A percentile compares a stretch with the other conserved stretches of the same genome.
Conservation (phyloP, 1,140 invertebrate genomes). For the Orius insidiosus region DNA sequence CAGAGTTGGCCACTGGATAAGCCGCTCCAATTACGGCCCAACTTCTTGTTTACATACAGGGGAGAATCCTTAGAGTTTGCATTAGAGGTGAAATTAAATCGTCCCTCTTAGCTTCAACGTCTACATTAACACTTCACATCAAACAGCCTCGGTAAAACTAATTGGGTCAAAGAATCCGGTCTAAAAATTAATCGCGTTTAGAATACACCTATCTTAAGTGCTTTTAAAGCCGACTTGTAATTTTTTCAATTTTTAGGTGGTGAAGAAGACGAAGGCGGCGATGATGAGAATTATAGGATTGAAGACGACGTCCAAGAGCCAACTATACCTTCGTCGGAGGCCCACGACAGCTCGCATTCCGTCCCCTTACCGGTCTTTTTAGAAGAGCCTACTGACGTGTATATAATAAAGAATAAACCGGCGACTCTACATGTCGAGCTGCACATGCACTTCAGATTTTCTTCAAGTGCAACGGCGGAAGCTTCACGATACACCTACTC, state of each 20-base stretch:
- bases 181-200: too few relatives aligned
- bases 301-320: conserved; percentile 21
- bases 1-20: too few relatives aligned
- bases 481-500: conserved; percentile 46
- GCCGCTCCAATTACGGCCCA: too few relatives aligned
- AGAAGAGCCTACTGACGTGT: conserved; percentile 65
- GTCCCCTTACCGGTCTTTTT: conserved; percentile 61
- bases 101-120: too few relatives aligned
- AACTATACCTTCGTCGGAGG: conserved; percentile 18
- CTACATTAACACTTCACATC: too few relatives aligned
- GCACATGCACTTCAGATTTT: conserved; percentile 64
- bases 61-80: too few relatives aligned
- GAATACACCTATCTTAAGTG: too few relatives aligned
- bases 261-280: conserved; percentile 12
- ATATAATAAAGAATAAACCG: conserved; percentile 75
- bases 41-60: too few relatives aligned
- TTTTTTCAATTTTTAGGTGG: neutral
- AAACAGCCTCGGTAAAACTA: too few relatives aligned
- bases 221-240: too few relatives aligned
- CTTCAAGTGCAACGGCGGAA: conserved; percentile 72
- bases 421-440: conserved; percentile 71
- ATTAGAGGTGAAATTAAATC: too few relatives aligned
- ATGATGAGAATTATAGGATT: conserved; percentile 18
- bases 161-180: too few relatives aligned
- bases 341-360: conserved; percentile 15